phyloP scores from a whole-genome alignment of 2,113 vertebrate species.

The Sisor rabdophorus region DNA sequence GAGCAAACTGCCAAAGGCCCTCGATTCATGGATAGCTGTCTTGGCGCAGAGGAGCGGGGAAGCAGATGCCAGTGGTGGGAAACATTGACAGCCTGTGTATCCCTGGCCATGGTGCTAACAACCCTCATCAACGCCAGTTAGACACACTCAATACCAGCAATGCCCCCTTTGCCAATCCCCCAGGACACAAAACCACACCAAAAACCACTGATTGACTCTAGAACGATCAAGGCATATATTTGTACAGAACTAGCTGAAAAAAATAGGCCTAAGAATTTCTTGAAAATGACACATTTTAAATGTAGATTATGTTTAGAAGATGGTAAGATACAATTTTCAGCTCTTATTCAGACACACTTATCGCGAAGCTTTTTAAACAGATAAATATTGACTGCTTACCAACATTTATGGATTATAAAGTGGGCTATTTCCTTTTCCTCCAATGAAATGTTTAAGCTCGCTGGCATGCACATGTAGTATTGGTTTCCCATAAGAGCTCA shows the following conservation, averaged over 20 bases:
- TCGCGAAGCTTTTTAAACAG: conserved; percentile 9
- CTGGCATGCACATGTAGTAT: conserved; percentile 18
- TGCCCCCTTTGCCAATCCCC: background rate
- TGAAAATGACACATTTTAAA: background rate
- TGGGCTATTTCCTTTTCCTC: conserved; percentile 34
- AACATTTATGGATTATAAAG: conserved; percentile 49
- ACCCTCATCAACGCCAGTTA: conserved; percentile 40
- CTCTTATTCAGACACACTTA: background rate
- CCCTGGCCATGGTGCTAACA: conserved; percentile 44
- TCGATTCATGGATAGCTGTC: conserved; percentile 40
- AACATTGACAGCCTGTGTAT: conserved; percentile 46
- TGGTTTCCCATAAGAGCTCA: conserved; percentile 28
- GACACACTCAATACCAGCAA: conserved; percentile 39
- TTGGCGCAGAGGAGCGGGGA: conserved; percentile 4
- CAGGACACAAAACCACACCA: conserved; percentile 22
- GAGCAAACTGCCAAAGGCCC: conserved; percentile 33
- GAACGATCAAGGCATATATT: conserved; percentile 3
- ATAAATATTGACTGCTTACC: conserved; percentile 41
- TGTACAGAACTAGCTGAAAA: conserved; percentile 9
- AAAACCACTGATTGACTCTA: background rate
- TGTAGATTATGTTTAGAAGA: background rate
- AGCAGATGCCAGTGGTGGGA: conserved; percentile 22
- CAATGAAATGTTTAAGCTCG: conserved; percentile 21
- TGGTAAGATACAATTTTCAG: background rate
- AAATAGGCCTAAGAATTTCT: conserved; percentile 1